Evolutionary conservation across 2,113 vertebrate species (phyloP).

Genomic region (Spermophilus dauricus): DNA sequence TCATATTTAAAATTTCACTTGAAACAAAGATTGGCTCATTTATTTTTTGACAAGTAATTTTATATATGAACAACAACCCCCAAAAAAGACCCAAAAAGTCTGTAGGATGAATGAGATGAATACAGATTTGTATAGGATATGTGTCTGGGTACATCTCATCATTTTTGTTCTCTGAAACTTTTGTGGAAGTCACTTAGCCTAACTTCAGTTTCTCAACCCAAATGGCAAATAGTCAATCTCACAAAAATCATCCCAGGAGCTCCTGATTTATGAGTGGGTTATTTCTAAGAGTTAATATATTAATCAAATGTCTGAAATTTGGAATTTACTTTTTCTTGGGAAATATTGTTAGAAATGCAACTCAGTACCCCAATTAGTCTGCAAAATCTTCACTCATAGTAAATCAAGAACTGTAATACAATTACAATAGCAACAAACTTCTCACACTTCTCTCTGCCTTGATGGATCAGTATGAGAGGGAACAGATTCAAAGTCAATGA

Average conservation of each 20-base stretch:
- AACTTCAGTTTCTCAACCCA: slow-evolving; percentile 49
- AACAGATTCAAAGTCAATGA: not conserved
- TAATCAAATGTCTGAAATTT: slow-evolving; percentile 51
- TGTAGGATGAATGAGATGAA: not conserved
- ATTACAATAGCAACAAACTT: not conserved
- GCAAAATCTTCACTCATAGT: not conserved
- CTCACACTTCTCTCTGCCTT: not conserved
- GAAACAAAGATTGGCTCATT: not conserved
- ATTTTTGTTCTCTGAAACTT: not conserved
- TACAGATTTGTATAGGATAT: not conserved
- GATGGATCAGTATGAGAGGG: not conserved
- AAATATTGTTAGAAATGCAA: not conserved
- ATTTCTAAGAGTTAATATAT: not conserved
- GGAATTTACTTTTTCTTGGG: not conserved
- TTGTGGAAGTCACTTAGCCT: slow-evolving; percentile 14
- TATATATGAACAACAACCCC: not conserved
- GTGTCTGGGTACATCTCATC: not conserved
- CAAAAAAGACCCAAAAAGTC: not conserved
- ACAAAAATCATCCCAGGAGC: not conserved
- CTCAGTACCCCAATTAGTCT: not conserved
- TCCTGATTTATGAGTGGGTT: not conserved
- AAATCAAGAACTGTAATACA: not conserved
- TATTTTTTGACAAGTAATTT: not conserved
- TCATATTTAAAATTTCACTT: slow-evolving; percentile 27
- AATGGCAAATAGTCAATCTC: not conserved